These are phyloP conservation scores for Heteronetta atricapilla DNA, from an alignment of 2,113 vertebrate genomes.

Conservation along the genomic window DNA sequence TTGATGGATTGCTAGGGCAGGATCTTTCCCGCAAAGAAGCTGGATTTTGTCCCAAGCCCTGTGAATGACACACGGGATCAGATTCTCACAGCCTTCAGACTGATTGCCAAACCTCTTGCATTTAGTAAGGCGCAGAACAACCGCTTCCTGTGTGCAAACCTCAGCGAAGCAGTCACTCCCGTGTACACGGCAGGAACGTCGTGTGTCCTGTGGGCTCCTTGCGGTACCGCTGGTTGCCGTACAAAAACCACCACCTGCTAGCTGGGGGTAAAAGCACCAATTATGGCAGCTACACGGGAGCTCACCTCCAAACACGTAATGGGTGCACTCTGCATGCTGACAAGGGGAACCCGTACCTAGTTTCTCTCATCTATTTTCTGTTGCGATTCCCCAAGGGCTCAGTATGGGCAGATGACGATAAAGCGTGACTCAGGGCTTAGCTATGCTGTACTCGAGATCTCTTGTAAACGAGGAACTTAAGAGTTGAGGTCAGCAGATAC, in stretches of 20 bases:
- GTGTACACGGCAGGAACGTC: not conserved
- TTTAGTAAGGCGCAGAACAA: not conserved
- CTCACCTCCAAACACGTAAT: not conserved
- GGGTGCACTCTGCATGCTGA: not conserved
- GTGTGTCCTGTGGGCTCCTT: not conserved
- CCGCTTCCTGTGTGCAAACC: not conserved
- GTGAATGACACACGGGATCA: not conserved
- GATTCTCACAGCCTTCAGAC: not conserved
- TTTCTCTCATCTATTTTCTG: not conserved
- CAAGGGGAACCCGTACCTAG: not conserved
- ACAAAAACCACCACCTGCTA: not conserved
- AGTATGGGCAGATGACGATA: not conserved
- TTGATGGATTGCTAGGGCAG: not conserved
- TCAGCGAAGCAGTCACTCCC: not conserved
- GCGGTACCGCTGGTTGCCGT: not conserved
- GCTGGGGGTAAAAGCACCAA: accelerated
- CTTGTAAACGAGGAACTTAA: not conserved
- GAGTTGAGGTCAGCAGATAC: not conserved
- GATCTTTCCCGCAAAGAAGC: not conserved
- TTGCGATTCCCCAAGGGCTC: not conserved
- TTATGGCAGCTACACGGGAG: not conserved
- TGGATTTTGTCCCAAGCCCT: slow-evolving; percentile 12
- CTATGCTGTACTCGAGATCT: not conserved
- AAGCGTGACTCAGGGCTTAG: not conserved
- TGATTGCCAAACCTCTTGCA: not conserved